These are phyloP conservation scores for Campylomormyrus tamandua DNA, from an alignment of 2,113 vertebrate genomes.

Conservation along the genomic window DNA sequence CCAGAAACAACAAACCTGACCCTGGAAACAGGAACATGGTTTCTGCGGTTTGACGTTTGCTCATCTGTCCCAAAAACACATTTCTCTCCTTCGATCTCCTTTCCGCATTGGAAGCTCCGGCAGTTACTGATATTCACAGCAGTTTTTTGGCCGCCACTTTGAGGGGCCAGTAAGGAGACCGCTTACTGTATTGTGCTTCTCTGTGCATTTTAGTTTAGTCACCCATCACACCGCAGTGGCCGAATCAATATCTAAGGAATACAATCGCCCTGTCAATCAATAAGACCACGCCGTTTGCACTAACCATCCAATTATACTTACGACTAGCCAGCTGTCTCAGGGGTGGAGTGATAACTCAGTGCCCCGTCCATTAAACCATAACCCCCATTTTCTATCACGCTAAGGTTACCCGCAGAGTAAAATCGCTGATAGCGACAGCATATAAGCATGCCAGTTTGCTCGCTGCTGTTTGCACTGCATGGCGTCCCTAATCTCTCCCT, in stretches of 20 bases:
- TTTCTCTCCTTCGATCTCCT: not conserved
- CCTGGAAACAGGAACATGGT: not conserved
- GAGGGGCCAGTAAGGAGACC: not conserved
- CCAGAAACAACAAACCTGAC: not conserved
- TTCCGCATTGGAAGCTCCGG: not conserved
- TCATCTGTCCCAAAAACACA: not conserved
- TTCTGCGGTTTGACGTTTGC: not conserved
- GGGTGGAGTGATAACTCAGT: not conserved
- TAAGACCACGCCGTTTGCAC: not conserved
- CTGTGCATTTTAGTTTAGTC: not conserved
- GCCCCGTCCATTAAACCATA: not conserved
- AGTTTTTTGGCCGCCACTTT: not conserved
- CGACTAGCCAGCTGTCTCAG: not conserved
- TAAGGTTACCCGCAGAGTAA: not conserved
- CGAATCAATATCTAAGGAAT: conserved; percentile 10
- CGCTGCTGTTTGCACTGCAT: not conserved
- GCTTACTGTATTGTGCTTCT: not conserved
- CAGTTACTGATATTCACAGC: not conserved
- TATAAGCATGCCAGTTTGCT: not conserved
- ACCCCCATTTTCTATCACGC: not conserved
- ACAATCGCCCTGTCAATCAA: not conserved
- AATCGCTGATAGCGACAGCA: not conserved
- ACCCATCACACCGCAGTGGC: not conserved
- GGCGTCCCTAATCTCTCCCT: not conserved
- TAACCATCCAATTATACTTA: conserved; percentile 8